Base-by-base conservation (phyloP, 2,888 invertebrate genomes). In the Heliconius erato region DNA sequence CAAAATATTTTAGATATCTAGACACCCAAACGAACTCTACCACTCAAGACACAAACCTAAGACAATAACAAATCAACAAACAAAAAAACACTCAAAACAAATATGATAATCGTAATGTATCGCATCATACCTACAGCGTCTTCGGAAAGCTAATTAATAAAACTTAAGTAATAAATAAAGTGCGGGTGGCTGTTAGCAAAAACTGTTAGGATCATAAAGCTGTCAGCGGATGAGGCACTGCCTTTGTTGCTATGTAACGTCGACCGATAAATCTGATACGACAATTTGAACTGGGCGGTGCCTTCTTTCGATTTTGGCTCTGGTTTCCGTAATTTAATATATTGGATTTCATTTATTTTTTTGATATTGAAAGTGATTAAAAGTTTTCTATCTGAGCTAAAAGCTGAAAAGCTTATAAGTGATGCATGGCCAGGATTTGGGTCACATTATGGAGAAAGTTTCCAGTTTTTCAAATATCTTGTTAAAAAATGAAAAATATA, bases 191-290 rank as follows among this genome's bases (percentile, higher is more conserved):
- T 92, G 95, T 95, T 96, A 94, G 95, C 95, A 96, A 96, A 96
- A 96, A 96, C 95, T 96, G 95, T 93, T 94, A 92, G 94, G 93
- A 94, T 95, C 95, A 96, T 96, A 96, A 96, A 96, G 88, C 95
- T 96, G 96, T 96, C 96, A 89, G 85, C 94, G 89, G 92, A 94
- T 96, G 96, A 96, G 92, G 92, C 91, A 96, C 91, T 94, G 96
- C 95, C 95, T 95, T 96, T 96, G 96, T 89, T 89, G 94, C 93
- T 88, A 89, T 93, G 91, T 94, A 92, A 90, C 92, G 92, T 91
- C 89, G 89, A 87, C 89, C 92, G 89, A 94, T 95, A 95, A 94
- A 95, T 95, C 94, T 94, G 92, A 93, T 92, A 91, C 89, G 93
- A 92, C 93, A 92, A 94, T 93, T 93, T 92, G 90, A 92, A 88